Evolutionary conservation across 2,888 invertebrate species (phyloP).

Genomic region (Didymodactylos carnosus): DNA sequence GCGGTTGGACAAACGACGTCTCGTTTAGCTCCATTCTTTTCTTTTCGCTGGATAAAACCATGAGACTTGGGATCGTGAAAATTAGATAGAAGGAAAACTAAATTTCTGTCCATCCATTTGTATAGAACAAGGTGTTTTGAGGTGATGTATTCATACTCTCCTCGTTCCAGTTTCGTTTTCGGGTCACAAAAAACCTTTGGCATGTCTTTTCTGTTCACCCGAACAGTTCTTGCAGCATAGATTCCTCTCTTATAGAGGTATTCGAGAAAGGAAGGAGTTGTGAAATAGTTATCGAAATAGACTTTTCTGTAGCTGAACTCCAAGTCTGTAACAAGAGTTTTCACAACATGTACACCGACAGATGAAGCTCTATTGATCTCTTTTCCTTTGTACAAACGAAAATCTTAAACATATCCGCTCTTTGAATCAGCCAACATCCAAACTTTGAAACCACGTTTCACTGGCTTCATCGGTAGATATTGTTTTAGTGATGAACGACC

Average conservation of each 20-base stretch:
- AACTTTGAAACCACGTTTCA: slow-evolving; percentile 13
- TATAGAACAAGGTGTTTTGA: neutral
- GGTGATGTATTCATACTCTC: neutral
- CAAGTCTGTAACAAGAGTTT: neutral
- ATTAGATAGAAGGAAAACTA: neutral
- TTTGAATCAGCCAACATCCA: neutral
- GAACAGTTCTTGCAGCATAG: neutral
- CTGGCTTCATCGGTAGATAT: slow-evolving; percentile 14
- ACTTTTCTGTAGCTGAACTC: neutral
- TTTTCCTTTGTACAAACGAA: neutral
- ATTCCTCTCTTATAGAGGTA: neutral
- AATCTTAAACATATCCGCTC: neutral
- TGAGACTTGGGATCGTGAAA: neutral
- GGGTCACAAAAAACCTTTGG: neutral
- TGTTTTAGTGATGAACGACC: slow-evolving; percentile 13
- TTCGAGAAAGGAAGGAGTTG: neutral
- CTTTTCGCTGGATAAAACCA: neutral
- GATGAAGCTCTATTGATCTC: neutral
- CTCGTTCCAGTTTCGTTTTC: neutral
- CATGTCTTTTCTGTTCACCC: neutral
- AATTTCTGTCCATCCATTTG: neutral
- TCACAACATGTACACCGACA: neutral
- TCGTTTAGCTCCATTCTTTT: neutral
- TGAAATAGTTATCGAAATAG: neutral
- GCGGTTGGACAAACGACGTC: neutral